Base-by-base conservation (phyloP, 2,888 invertebrate species). In the Eucriotettix oculatus region DNA sequence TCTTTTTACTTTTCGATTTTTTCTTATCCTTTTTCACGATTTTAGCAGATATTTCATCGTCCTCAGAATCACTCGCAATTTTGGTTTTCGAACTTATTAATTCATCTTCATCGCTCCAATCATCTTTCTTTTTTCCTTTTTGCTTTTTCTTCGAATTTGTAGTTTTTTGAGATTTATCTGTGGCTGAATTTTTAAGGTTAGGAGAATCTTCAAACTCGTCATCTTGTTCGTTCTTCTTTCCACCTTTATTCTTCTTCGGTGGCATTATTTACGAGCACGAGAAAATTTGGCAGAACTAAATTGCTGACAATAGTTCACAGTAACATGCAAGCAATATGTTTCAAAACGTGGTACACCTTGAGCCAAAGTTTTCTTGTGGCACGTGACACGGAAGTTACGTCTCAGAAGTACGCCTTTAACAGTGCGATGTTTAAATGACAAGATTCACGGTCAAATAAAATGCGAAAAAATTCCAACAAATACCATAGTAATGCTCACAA, bases 21-120 rank as follows among this genome's bases (percentile, higher is more conserved):
- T 78, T 79, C 1, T 70, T 69, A 11, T 70, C 73, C 43, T 76
- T 71, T 68, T 75, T 75, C 5, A 71, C 14, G 67, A 16, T 69
- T 66, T 62, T 76, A 74, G 69, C 69, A 63, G 67, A 68, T 48
- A 63, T 57, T 52, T 65, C 63, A 10, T 64, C 65, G 14, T 67
- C 65, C 48, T 72, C 71, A 59, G 70, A 68, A 63, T 67, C 67
- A 57, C 58, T 64, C 55, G 64, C 67, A 58, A 65, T 65, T 57
- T 66, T 65, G 61, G 64, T 64, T 66, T 66, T 57, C 54, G 62
- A 61, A 42, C 59, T 52, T 54, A 59, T 61, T 61, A 60, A 55
- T 63, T 58, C 58, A 16, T 76, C 78, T 60, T 78, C 78, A 59
- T 66, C 64, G 41, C 68, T 68, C 52, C 57, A 65, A 52, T 63